These are phyloP conservation scores for Brachypalpus laphriformis DNA, from an alignment of 2,888 invertebrate genomes.

Conservation along the genomic window DNA sequence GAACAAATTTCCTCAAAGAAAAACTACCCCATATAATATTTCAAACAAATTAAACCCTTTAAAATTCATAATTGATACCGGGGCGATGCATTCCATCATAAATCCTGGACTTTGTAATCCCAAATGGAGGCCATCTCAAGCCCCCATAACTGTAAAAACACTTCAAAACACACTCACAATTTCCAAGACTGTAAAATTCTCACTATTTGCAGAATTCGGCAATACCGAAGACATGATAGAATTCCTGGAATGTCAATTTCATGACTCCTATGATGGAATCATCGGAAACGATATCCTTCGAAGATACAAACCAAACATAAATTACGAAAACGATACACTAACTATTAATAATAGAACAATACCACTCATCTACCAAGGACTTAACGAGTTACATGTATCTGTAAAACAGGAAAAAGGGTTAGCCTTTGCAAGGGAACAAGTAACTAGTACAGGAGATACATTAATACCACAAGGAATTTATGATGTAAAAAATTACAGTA, in stretches of 20 bases:
- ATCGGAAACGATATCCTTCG: conserved; percentile 53
- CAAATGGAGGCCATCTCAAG: too few species aligned
- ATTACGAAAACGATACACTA: conserved; percentile 36
- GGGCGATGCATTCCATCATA: too few species aligned
- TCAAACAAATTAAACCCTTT: too few species aligned
- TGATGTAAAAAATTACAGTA: conserved; percentile 13
- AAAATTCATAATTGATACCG: too few species aligned
- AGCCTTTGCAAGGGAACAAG: conserved; percentile 15
- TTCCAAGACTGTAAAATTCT: neutral
- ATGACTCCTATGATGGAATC: conserved; percentile 30
- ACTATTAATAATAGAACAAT: conserved; percentile 23
- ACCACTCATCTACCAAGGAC: conserved; percentile 31
- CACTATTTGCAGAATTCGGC: conserved; percentile 11
- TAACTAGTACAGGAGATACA: neutral
- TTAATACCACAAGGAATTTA: conserved; percentile 22
- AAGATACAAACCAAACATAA: conserved; percentile 39
- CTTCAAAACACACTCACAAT: neutral
- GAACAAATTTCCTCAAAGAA: too few species aligned
- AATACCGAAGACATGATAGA: neutral
- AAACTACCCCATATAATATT: too few species aligned
- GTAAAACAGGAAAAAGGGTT: conserved; percentile 42
- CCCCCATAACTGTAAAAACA: too few species aligned
- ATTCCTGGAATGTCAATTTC: neutral
- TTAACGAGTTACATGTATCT: conserved; percentile 11
- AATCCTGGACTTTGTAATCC: too few species aligned